These are phyloP conservation scores for Columba janthina DNA, from an alignment of 2,113 vertebrate genomes.

Conservation along the genomic window DNA sequence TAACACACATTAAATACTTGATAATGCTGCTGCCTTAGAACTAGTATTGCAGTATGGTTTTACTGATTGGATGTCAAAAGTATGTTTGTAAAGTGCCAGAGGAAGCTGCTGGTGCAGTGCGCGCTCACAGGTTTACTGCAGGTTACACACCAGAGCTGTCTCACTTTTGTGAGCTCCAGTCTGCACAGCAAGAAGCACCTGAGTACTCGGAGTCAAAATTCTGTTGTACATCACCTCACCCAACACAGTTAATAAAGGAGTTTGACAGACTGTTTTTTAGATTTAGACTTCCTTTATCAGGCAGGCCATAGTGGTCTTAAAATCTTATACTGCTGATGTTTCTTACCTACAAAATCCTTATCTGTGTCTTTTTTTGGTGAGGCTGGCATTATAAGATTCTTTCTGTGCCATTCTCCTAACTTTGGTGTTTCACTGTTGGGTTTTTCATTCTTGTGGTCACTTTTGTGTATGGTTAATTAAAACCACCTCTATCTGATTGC, in stretches of 20 bases:
- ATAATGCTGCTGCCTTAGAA: not conserved
- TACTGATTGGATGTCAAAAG: not conserved
- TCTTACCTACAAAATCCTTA: not conserved
- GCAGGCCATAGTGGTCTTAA: not conserved
- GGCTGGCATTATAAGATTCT: not conserved
- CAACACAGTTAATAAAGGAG: not conserved
- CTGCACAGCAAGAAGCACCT: not conserved
- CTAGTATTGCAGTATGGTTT: not conserved
- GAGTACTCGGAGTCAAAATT: not conserved
- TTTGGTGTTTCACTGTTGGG: not conserved
- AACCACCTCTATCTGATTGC: constrained; percentile 19
- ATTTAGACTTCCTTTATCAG: not conserved
- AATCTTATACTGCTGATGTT: not conserved
- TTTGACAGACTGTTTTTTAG: not conserved
- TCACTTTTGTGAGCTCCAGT: not conserved
- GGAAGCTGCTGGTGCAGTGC: not conserved
- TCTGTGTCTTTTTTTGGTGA: not conserved
- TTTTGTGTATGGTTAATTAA: constrained; percentile 14
- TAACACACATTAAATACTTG: not conserved
- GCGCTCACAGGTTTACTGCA: not conserved
- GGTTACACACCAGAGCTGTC: not conserved
- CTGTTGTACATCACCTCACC: not conserved
- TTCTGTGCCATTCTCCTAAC: not conserved
- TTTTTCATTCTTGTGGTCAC: not conserved
- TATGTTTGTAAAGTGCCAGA: not conserved